phyloP scores from a whole-genome alignment of 2,888 invertebrate genomes.

The Tetragonula carbonaria region DNA sequence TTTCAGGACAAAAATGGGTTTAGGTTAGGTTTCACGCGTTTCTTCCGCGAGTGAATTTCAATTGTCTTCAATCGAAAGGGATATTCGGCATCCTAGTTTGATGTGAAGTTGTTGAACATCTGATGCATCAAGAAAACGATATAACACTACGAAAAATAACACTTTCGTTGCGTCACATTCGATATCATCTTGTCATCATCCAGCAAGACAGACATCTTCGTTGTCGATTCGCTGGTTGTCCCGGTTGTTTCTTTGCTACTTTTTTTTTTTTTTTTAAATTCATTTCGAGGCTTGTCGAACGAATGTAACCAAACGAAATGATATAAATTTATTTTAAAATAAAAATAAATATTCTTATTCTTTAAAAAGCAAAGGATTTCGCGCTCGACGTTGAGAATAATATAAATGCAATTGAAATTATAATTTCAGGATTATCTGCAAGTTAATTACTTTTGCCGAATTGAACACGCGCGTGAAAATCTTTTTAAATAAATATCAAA shows the following conservation, averaged over 20 bases:
- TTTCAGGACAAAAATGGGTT: conserved; percentile 10
- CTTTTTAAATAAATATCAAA: too few species aligned
- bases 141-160: neutral
- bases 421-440: too few species aligned
- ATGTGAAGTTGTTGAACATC: conserved; percentile 4
- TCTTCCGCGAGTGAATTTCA: neutral
- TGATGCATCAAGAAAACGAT: neutral
- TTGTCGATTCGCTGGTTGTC: neutral
- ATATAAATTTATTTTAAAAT: too few species aligned
- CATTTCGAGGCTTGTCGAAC: too few species aligned
- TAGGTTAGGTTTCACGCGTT: neutral
- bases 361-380: too few species aligned
- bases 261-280: too few species aligned
- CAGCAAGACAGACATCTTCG: neutral
- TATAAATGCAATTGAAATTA: too few species aligned
- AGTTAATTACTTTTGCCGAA: too few species aligned
- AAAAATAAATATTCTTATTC: too few species aligned
- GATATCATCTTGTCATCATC: neutral
- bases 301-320: too few species aligned
- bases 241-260: neutral
- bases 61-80: neutral
- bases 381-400: too few species aligned
- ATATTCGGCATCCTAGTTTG: neutral
- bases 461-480: too few species aligned
- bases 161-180: neutral